phyloP scores from a whole-genome alignment of 2,113 vertebrate genomes.

The Penelope pileata region DNA sequence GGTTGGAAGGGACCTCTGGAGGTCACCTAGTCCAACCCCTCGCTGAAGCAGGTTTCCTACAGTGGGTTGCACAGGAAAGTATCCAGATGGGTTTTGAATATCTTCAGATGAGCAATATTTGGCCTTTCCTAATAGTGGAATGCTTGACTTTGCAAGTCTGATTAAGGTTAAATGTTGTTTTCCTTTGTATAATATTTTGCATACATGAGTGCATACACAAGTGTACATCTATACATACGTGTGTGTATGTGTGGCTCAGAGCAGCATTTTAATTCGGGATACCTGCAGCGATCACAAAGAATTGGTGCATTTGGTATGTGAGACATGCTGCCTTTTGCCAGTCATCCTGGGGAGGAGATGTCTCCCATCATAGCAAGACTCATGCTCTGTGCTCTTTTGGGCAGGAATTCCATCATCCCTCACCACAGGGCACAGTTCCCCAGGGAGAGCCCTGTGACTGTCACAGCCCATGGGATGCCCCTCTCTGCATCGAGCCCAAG shows the following conservation, averaged over 20 bases:
- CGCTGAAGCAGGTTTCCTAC: no score
- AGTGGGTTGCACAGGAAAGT: no score
- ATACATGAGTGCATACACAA: no score
- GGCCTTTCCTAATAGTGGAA: not conserved
- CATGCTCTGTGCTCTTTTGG: rapidly evolving
- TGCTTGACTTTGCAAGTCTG: not conserved
- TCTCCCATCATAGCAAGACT: rapidly evolving
- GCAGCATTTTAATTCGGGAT: not conserved
- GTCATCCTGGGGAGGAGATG: not conserved
- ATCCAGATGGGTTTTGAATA: no score
- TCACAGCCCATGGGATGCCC: not conserved
- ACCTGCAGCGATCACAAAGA: not conserved
- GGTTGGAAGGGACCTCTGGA: no score
- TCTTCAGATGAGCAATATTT: not conserved
- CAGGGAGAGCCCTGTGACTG: not conserved
- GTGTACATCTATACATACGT: rapidly evolving
- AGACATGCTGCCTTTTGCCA: not conserved
- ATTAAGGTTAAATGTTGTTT: not conserved
- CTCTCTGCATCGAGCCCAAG: not conserved
- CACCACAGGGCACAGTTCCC: not conserved
- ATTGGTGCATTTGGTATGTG: not conserved
- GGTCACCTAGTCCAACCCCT: no score
- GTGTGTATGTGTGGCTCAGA: rapidly evolving
- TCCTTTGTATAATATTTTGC: not conserved
- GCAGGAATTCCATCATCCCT: not conserved